These are phyloP conservation scores for Lepus oiostolus DNA, from an alignment of 2,797 vertebrate species.

Conservation along the genomic window DNA sequence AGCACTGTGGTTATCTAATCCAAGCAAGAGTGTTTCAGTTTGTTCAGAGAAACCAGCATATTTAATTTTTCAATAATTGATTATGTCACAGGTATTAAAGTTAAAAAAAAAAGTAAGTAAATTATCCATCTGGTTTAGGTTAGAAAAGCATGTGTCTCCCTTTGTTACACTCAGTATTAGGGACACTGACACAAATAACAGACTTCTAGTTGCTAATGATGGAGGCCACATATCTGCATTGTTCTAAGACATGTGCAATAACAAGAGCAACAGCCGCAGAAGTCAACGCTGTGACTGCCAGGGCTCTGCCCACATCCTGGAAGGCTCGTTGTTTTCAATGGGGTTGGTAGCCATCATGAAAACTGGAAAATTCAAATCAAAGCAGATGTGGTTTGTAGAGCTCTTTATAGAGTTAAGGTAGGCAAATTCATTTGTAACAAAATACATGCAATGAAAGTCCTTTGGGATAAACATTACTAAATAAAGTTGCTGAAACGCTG, in stretches of 20 bases:
- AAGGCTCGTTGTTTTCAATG: constrained; percentile 25
- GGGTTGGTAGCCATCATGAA: constrained; percentile 24
- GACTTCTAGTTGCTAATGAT: neutral
- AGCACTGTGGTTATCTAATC: neutral
- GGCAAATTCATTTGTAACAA: constrained; percentile 70
- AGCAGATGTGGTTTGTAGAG: constrained; percentile 59
- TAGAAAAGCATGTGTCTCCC: neutral
- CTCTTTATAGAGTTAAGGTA: constrained; percentile 58
- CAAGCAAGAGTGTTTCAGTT: neutral
- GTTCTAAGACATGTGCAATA: constrained; percentile 13
- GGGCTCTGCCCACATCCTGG: constrained; percentile 37
- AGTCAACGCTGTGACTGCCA: neutral
- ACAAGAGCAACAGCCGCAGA: constrained; percentile 11
- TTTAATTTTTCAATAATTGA: constrained; percentile 26
- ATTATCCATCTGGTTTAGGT: neutral
- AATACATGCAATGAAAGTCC: neutral
- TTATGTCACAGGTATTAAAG: constrained; percentile 1
- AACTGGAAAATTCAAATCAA: constrained; percentile 55
- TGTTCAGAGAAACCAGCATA: neutral
- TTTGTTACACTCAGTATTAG: neutral
- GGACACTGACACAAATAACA: neutral
- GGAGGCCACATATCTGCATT: neutral
- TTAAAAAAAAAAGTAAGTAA: constrained; percentile 6
- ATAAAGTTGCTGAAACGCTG: constrained; percentile 71
- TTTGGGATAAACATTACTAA: constrained; percentile 67